phyloP scores from a whole-genome alignment of 2,888 invertebrate species.

The Uloborus plumipes region DNA sequence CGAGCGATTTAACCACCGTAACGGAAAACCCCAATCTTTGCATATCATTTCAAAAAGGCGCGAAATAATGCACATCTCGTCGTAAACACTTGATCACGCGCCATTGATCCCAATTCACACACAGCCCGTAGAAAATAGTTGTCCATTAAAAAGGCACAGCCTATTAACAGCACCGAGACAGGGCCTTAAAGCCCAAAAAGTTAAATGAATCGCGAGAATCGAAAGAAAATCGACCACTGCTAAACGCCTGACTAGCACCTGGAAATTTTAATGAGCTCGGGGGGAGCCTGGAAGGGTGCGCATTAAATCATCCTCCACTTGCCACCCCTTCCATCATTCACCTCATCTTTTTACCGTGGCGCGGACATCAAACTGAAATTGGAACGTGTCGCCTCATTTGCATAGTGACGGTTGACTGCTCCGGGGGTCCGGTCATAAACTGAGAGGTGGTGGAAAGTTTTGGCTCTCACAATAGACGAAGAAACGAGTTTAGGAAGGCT shows the following conservation, averaged over 20 bases:
- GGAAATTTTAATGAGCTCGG: constrained; percentile 42
- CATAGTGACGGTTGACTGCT: constrained; percentile 31
- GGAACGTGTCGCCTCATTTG: constrained; percentile 43
- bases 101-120: no score
- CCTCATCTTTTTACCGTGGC: constrained; percentile 40
- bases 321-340: constrained; percentile 14
- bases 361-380: constrained; percentile 36
- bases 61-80: no score
- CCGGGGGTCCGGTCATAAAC: constrained; percentile 22
- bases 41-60: no score
- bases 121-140: constrained; percentile 1
- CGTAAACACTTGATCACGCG: no score
- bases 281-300: constrained; percentile 14
- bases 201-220: constrained; percentile 52
- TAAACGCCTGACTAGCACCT: constrained; percentile 23
- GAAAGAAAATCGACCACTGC: constrained; percentile 55
- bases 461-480: no score
- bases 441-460: background rate
- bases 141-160: constrained; percentile 43
- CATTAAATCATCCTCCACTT: constrained; percentile 41
- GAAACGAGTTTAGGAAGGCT: no score
- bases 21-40: no score
- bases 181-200: constrained; percentile 20
- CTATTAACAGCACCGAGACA: constrained; percentile 28
- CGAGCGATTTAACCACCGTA: no score